Evolutionary conservation across 2,888 invertebrate species (phyloP).

Genomic region (Drosophila diplacantha): DNA sequence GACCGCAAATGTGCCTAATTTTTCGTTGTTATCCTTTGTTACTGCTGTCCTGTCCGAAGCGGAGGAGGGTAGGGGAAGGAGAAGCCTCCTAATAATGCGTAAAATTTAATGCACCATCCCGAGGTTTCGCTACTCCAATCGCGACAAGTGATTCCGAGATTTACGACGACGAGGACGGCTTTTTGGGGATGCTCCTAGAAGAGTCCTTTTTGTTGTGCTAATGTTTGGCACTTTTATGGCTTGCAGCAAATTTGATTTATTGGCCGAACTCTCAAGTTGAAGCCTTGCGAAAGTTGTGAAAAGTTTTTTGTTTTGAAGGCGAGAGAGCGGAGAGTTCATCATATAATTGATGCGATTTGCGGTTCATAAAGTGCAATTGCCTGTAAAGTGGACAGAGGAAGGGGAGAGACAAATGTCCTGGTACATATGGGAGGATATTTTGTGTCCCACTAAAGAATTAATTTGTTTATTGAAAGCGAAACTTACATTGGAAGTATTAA

Average conservation of each 20-base stretch:
- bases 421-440: slow-evolving; percentile 58
- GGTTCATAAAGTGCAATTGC: slow-evolving; percentile 69
- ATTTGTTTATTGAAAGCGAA: neutral
- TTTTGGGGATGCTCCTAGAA: slow-evolving; percentile 28
- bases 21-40: slow-evolving; percentile 66
- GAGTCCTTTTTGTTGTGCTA: slow-evolving; percentile 66
- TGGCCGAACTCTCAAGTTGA: slow-evolving; percentile 61
- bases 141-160: slow-evolving; percentile 77
- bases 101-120: slow-evolving; percentile 38
- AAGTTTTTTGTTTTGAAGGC: slow-evolving; percentile 31
- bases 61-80: neutral
- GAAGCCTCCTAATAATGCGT: slow-evolving; percentile 35
- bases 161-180: slow-evolving; percentile 56
- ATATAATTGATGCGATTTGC: slow-evolving; percentile 69
- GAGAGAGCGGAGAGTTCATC: slow-evolving; percentile 51
- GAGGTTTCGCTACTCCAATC: slow-evolving; percentile 45
- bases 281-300: slow-evolving; percentile 48
- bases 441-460: neutral
- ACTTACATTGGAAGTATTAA: neutral
- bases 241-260: slow-evolving; percentile 68
- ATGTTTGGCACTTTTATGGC: slow-evolving; percentile 66
- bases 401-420: slow-evolving; percentile 10
- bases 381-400: slow-evolving; percentile 46
- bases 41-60: slow-evolving; percentile 43
- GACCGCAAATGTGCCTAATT: slow-evolving; percentile 71